phyloP scores from a whole-genome alignment of 1,140 invertebrate genomes.

The Drosophila novamexicana region DNA sequence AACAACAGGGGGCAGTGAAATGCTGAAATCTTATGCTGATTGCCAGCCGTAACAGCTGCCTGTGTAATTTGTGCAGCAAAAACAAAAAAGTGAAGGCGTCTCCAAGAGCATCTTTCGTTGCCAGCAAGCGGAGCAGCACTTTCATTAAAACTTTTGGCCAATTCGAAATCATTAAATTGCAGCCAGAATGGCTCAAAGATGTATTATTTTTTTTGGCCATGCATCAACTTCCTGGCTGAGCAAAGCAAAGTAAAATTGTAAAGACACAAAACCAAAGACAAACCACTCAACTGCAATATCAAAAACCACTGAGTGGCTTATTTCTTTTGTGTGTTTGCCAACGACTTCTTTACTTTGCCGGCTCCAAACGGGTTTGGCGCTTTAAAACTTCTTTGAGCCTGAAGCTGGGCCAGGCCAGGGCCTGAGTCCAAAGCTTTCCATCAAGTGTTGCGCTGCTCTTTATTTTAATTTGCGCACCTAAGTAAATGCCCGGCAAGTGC shows the following conservation, averaged over 20 bases:
- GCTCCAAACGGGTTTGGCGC: constrained; percentile 55
- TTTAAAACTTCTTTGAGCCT: constrained; percentile 4
- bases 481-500: constrained; percentile 68
- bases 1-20: constrained; percentile 44
- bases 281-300: constrained; percentile 47
- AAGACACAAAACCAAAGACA: constrained; percentile 49
- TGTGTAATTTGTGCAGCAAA: constrained; percentile 57
- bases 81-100: constrained; percentile 70
- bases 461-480: constrained; percentile 72
- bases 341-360: not conserved
- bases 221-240: constrained; percentile 41
- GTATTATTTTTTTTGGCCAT: constrained; percentile 16
- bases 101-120: constrained; percentile 31
- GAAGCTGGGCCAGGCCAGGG: constrained; percentile 4
- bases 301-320: constrained; percentile 12
- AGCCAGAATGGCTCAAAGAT: constrained; percentile 29
- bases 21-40: constrained; percentile 69
- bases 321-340: constrained; percentile 11
- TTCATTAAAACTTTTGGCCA: constrained; percentile 63
- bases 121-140: constrained; percentile 50
- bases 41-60: constrained; percentile 62
- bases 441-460: constrained; percentile 52
- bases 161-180: constrained; percentile 49
- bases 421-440: constrained; percentile 34
- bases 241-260: constrained; percentile 26